Evolutionary conservation across 2,797 vertebrate species (phyloP).

Genomic region (Choloepus didactylus): DNA sequence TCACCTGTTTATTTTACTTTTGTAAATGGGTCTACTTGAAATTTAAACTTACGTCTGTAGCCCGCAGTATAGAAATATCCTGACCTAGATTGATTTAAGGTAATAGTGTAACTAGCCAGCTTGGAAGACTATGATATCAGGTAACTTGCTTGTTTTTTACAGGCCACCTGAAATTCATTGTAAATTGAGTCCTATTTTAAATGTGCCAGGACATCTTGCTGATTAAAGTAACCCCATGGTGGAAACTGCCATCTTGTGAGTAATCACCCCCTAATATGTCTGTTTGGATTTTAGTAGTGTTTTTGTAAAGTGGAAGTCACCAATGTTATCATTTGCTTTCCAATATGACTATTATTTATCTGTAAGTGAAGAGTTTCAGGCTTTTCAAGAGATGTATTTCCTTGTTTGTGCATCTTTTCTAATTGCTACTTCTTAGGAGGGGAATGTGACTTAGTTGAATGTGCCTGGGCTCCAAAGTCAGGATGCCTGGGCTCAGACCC

Average conservation of each 20-base stretch:
- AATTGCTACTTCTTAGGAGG: neutral
- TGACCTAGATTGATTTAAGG: constrained; percentile 6
- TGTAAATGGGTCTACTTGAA: constrained; percentile 32
- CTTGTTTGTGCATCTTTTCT: neutral
- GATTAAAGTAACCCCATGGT: constrained; percentile 24
- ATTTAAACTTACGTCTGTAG: neutral
- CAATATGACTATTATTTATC: neutral
- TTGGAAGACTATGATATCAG: constrained; percentile 57
- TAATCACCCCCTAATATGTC: constrained; percentile 17
- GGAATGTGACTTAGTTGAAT: neutral
- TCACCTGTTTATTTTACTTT: constrained; percentile 31
- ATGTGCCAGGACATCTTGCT: constrained; percentile 37
- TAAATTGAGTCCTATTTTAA: constrained; percentile 13
- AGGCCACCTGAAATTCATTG: neutral
- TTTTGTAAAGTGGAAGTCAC: constrained; percentile 42
- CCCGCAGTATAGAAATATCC: neutral
- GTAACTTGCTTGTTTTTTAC: constrained; percentile 38
- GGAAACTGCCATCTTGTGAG: neutral
- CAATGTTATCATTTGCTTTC: constrained; percentile 53
- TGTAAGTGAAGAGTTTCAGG: neutral
- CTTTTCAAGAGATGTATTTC: neutral
- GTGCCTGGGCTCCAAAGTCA: neutral
- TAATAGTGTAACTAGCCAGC: constrained; percentile 28
- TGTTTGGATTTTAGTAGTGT: constrained; percentile 49
- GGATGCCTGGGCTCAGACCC: neutral